These are phyloP conservation scores for Apteryx mantelli DNA, from an alignment of 2,113 vertebrate species.

Conservation along the genomic window DNA sequence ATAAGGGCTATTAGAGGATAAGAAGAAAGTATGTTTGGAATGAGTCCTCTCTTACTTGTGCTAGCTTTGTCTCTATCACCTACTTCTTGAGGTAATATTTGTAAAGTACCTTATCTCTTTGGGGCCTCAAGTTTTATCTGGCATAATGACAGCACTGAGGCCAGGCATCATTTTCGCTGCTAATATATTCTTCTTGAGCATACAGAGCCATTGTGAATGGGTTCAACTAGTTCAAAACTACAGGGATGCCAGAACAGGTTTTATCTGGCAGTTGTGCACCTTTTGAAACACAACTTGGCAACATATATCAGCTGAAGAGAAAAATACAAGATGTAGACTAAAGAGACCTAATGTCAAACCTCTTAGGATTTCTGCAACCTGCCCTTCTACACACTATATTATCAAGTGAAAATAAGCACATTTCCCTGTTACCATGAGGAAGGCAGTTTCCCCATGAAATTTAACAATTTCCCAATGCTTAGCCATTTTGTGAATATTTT, in stretches of 20 bases:
- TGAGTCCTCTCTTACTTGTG: neutral
- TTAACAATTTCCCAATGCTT: neutral
- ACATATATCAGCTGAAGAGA: neutral
- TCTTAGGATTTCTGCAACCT: neutral
- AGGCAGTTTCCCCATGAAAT: neutral
- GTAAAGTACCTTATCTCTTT: neutral
- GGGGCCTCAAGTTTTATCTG: neutral
- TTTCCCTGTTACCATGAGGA: neutral
- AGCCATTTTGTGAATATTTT: neutral
- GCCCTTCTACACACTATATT: neutral
- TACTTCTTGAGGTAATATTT: neutral
- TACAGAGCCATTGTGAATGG: neutral
- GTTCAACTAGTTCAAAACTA: neutral
- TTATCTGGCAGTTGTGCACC: neutral
- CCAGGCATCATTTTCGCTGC: neutral
- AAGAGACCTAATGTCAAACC: neutral
- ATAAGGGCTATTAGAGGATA: neutral
- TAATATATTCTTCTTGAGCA: neutral
- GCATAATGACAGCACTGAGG: neutral
- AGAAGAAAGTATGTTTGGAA: conserved; percentile 31
- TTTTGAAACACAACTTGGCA: neutral
- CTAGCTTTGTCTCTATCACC: neutral
- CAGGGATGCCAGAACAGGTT: neutral
- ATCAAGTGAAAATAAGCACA: neutral
- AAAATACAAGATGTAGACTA: neutral